Evolutionary conservation across 2,113 vertebrate genomes (phyloP).

Genomic region (Macrotus californicus): DNA sequence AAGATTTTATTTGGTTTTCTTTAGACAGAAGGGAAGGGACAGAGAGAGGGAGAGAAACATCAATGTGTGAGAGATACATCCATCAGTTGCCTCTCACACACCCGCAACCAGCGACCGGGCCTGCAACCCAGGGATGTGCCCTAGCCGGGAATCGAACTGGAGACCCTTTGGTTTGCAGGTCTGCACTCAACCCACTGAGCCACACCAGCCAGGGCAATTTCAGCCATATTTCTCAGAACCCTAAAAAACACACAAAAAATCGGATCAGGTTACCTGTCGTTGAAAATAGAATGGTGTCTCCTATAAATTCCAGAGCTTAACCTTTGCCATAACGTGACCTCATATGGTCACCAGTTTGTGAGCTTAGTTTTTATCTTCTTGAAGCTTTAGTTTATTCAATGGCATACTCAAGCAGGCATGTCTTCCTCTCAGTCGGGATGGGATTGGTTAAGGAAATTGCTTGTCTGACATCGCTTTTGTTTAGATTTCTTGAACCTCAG

Average conservation of each 20-base stretch:
- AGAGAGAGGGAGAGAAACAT: background rate
- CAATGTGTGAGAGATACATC: background rate
- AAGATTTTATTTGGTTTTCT: background rate
- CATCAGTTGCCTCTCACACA: background rate
- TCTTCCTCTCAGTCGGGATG: background rate
- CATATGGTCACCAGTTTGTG: background rate
- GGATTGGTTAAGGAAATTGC: background rate
- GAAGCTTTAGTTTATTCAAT: background rate
- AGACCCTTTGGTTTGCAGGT: background rate
- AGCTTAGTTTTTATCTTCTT: background rate
- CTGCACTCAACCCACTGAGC: background rate
- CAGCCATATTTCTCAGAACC: no score
- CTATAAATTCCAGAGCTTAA: background rate
- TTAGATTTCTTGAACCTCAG: background rate
- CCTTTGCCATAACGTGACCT: background rate
- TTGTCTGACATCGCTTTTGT: background rate
- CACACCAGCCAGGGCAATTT: background rate
- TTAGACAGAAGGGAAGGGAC: background rate
- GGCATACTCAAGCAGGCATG: no score
- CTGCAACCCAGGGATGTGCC: background rate
- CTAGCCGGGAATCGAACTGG: background rate
- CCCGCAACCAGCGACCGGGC: background rate
- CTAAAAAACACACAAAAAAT: background rate
- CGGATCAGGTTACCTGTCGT: background rate
- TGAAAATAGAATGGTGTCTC: background rate